Conservation (phyloP, 2,113 vertebrate species). For the Brachypteracias leptosomus region DNA sequence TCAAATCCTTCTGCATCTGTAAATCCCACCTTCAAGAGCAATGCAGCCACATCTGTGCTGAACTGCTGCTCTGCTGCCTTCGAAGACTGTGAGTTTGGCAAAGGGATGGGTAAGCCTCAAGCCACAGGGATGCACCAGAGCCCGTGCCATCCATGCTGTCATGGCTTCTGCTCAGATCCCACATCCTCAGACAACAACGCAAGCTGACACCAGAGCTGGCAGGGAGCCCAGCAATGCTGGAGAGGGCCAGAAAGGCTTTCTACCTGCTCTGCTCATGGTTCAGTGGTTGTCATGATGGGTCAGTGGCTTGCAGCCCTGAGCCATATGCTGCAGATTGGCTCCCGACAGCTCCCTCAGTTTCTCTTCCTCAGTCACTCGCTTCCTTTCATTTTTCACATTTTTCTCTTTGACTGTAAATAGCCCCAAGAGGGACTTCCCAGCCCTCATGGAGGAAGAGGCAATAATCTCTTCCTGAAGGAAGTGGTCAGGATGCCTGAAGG, state of each 20-base stretch:
- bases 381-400: background rate
- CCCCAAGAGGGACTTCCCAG: background rate
- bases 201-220: background rate
- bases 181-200: background rate
- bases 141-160: background rate
- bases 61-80: background rate
- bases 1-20: background rate
- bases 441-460: background rate
- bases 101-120: background rate
- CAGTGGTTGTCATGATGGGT: accelerated
- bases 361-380: background rate
- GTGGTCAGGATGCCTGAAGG: background rate
- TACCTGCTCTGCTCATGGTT: background rate
- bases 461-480: background rate
- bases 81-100: background rate
- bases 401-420: background rate
- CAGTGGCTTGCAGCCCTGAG: background rate
- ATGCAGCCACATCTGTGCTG: background rate
- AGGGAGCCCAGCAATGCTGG: background rate
- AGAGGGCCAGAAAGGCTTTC: background rate
- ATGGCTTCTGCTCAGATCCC: background rate
- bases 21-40: background rate
- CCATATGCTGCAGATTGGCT: background rate
- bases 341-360: background rate
- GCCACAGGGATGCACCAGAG: background rate